A percentile compares a stretch with the other conserved stretches of the same genome.
phyloP scores from a whole-genome alignment of 2,113 vertebrate genomes.

The Arothron firmamentum region DNA sequence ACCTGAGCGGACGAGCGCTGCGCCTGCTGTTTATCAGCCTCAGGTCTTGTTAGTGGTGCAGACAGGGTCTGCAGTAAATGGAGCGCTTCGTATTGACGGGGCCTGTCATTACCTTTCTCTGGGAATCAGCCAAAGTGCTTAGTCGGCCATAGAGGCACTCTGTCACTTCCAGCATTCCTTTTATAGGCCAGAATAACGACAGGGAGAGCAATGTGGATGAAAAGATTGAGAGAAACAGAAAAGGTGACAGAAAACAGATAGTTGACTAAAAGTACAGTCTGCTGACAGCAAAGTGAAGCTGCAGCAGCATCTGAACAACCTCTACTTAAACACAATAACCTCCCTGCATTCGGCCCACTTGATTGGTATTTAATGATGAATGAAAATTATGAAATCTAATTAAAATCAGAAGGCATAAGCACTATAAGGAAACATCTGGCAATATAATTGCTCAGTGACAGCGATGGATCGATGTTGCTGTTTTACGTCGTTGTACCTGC shows the following conservation, averaged over 20 bases:
- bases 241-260: slow-evolving; percentile 18
- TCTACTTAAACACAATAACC: background rate
- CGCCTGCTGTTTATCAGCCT: slow-evolving; percentile 44
- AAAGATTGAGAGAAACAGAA: slow-evolving; percentile 28
- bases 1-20: slow-evolving; percentile 46
- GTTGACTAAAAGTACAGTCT: slow-evolving; percentile 9
- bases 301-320: background rate
- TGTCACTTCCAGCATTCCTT: slow-evolving; percentile 61
- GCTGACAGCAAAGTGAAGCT: slow-evolving; percentile 24
- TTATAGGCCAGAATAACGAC: slow-evolving; percentile 52
- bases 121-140: slow-evolving; percentile 62
- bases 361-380: no score
- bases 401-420: no score
- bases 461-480: no score
- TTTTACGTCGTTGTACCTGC: no score
- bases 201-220: slow-evolving; percentile 1
- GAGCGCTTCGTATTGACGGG: slow-evolving; percentile 59
- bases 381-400: no score
- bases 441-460: no score
- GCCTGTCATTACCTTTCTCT: slow-evolving; percentile 70
- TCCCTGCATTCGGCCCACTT: no score
- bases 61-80: slow-evolving; percentile 55
- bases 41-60: slow-evolving; percentile 60
- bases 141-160: slow-evolving; percentile 50
- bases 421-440: no score